phyloP scores from a whole-genome alignment of 2,113 vertebrate genomes.

The Picathartes gymnocephalus region DNA sequence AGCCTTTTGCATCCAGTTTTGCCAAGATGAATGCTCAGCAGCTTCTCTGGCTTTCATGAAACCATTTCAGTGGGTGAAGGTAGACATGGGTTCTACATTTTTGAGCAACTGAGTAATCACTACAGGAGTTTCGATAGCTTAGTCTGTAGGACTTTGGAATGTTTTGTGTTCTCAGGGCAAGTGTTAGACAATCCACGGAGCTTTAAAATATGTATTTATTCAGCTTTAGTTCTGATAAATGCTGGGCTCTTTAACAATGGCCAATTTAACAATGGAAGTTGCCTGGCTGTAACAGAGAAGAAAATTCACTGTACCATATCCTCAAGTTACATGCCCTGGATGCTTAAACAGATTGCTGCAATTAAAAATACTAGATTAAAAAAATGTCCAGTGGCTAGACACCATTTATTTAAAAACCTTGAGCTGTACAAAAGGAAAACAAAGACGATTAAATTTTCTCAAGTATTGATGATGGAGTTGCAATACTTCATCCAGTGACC shows the following conservation, averaged over 20 bases:
- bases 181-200: neutral
- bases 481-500: neutral
- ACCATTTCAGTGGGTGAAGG: neutral
- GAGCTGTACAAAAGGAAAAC: neutral
- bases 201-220: slow-evolving; percentile 7
- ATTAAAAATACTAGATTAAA: neutral
- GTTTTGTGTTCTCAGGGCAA: neutral
- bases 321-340: neutral
- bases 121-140: neutral
- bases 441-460: neutral
- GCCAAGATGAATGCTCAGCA: neutral
- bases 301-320: neutral
- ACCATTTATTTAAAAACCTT: neutral
- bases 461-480: neutral
- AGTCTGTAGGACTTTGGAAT: neutral
- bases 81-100: neutral
- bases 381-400: neutral
- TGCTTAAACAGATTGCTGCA: neutral
- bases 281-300: neutral
- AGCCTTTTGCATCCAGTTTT: neutral
- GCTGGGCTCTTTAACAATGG: neutral
- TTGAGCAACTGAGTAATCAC: neutral
- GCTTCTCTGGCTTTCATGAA: neutral
- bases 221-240: neutral
- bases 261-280: neutral